A percentile compares a stretch with the other conserved stretches of the same genome.
Evolutionary conservation across 2,113 vertebrate species (phyloP).

Genomic region (Pseudorasbora parva): DNA sequence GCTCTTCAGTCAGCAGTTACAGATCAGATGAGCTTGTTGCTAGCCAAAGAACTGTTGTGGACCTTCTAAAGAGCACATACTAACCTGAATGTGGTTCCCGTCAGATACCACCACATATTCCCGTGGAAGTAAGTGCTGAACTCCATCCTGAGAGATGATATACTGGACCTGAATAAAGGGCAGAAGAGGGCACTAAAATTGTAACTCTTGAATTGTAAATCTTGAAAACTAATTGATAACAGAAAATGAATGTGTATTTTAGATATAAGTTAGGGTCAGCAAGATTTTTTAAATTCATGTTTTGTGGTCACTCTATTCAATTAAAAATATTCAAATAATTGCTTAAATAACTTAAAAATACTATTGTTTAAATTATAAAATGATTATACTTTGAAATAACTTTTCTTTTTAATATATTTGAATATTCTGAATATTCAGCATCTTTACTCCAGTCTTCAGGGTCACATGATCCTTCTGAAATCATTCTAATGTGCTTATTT

Average conservation of each 20-base stretch:
- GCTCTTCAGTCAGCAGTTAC: not conserved
- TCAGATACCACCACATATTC: conserved; percentile 94
- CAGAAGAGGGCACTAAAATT: not conserved
- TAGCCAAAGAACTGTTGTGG: not conserved
- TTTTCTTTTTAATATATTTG: no score
- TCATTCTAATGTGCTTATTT: not conserved
- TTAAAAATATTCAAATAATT: no score
- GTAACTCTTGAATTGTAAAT: no score
- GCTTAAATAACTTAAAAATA: no score
- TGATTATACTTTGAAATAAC: no score
- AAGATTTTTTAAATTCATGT: no score
- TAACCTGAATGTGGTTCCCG: conserved; percentile 95
- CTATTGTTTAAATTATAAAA: no score
- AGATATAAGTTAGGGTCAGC: no score
- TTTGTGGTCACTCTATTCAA: no score
- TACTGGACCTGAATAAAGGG: conserved; percentile 86
- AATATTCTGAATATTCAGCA: not conserved
- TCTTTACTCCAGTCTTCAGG: not conserved
- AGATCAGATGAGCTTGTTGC: not conserved
- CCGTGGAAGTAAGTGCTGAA: conserved; percentile 92
- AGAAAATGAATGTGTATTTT: no score
- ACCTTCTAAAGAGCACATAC: not conserved
- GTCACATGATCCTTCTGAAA: not conserved
- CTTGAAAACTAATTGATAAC: no score
- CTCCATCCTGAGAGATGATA: conserved; percentile 93